Evolutionary conservation across 2,888 invertebrate genomes (phyloP), one percentile per base, ranked within the genome.

Genomic region (Euzetes globulus): DNA sequence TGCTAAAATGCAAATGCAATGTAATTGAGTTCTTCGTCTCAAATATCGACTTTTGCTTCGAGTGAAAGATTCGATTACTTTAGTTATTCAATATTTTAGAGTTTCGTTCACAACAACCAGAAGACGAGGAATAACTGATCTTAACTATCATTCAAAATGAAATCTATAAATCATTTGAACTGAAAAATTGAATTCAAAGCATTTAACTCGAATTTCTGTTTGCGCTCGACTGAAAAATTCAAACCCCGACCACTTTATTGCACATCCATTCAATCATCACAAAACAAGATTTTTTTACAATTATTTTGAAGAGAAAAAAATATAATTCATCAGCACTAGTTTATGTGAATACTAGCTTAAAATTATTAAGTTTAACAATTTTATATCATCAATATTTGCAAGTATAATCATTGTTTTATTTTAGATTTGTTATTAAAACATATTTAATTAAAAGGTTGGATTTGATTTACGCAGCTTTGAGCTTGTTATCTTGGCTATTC

Each of bases 1-100:
- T 25, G 33, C 33, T 4, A 63, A 58, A 63, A 63, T 63, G 63
- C 63, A 63, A 65, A 65, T 65, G 15, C 60, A 60, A 60, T 37
- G 63, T 65, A 65, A 65, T 65, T 65, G 63, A 65, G 63, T 65
- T 65, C n/a, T 37, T n/a, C 37, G 37, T 37, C 63, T 65, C 63
- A 9, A 65, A 65, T 65, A 65, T 65, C 63, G 63, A 65, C n/a
- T 37, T 37, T 65, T 65, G 37, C 37, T 65, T 37, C 1, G 9
- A 58, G 58, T 58, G 58, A 58, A 58, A 25, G 17, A 50, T 58
- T 58, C 58, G 58, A 58, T 58, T 58, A 58, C 27, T 58, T 27
- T 25, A 19, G 58, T 58, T 55, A 55, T 55, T 55, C 58, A 29
- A 58, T 58, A 58, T 29, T 58, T 41, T 25, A 19, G 22, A 55